Evolutionary conservation across 53 echinoderm and acorn worm species (phyloP), one percentile per base, ranked within the genome.

Genomic region (Hippasteria phrygiana): DNA sequence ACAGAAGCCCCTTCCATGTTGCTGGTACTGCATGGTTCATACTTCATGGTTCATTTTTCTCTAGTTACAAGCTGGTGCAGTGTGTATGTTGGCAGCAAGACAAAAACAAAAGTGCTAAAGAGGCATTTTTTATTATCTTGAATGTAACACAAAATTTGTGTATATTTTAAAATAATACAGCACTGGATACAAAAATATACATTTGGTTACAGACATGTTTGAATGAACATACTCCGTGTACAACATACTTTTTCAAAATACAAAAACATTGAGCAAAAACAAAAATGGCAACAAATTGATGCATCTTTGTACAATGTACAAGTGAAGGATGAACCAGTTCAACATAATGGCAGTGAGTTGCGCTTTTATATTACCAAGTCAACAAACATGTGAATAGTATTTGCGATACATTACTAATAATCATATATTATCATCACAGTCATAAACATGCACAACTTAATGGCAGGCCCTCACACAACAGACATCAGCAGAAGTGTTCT

Each of bases 121-220:
- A 51, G 51, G 14, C n/a, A 59, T 0, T 59, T 8, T 26, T 59
- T 24, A 59, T 0, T n/a, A 59, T 26, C n/a, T 18, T 59, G 59
- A 67, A 67, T 67, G 69, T 35, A 67, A 29, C 69, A 36, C 31
- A 14, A 26, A 7, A 16, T 4, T 67, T 67, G 34, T 32, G 37
- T 67, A 33, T 11, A 59, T 66, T 8, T 73, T 73, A 43, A 43
- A 73, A 73, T 73, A 73, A 73, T 18, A 73, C 20, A 73, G 73
- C 73, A 73, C 73, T 18, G 69, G 69, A 73, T 73, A 73, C 73
- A 73, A 73, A 73, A 73, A 73, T 73, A 73, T 73, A 73, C 73
- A 73, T 73, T 73, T 73, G 71, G 73, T 43, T 20, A 73, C 73
- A 42, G 73, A 73, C 43, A 41, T 73, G 59, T 24, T 59, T 59